phyloP scores from a whole-genome alignment of 23 tunicate genomes.

The Diplosoma virens region DNA sequence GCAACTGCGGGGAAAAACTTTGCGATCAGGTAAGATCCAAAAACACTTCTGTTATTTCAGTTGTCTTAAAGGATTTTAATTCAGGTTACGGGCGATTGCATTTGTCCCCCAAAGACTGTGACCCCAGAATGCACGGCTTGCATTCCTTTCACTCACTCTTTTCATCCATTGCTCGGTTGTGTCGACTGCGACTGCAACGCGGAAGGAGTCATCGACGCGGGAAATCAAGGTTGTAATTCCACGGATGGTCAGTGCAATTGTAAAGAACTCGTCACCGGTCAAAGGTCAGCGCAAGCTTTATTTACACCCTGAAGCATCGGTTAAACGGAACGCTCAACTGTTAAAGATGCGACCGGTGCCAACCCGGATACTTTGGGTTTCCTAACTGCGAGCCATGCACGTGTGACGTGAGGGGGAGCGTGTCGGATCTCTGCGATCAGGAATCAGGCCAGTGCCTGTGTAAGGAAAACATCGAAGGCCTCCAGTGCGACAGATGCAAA shows the following conservation, averaged over 20 bases:
- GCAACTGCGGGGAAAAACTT: conserved; percentile 80
- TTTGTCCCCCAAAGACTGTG: conserved; percentile 92
- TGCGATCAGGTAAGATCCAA: conserved; percentile 56
- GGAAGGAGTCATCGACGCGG: conserved; percentile 64
- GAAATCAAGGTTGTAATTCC: conserved; percentile 64
- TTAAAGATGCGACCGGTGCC: conserved; percentile 81
- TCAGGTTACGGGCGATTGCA: conserved; percentile 80
- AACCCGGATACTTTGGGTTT: conserved; percentile 87
- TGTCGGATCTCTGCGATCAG: conserved; percentile 74
- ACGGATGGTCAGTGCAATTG: conserved; percentile 84
- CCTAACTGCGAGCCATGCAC: conserved; percentile 84
- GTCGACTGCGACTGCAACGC: conserved; percentile 75
- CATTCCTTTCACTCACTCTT: conserved; percentile 81
- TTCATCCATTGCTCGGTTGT: conserved; percentile 82
- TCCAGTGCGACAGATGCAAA: conserved; percentile 86
- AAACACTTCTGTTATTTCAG: not conserved
- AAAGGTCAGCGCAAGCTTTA: conserved; percentile 25
- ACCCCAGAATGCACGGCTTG: conserved; percentile 66
- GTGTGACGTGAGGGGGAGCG: conserved; percentile 77
- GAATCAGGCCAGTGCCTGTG: conserved; percentile 82
- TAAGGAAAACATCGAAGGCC: conserved; percentile 95
- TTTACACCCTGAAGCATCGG: not conserved
- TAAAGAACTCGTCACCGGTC: conserved; percentile 78
- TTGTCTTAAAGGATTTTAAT: not conserved
- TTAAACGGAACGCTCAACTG: not conserved